Percentiles rank a stretch among this genome's conserved stretches.
These are phyloP conservation scores for Siniperca knerii DNA, from an alignment of 2,113 vertebrate species.

Conservation along the genomic window DNA sequence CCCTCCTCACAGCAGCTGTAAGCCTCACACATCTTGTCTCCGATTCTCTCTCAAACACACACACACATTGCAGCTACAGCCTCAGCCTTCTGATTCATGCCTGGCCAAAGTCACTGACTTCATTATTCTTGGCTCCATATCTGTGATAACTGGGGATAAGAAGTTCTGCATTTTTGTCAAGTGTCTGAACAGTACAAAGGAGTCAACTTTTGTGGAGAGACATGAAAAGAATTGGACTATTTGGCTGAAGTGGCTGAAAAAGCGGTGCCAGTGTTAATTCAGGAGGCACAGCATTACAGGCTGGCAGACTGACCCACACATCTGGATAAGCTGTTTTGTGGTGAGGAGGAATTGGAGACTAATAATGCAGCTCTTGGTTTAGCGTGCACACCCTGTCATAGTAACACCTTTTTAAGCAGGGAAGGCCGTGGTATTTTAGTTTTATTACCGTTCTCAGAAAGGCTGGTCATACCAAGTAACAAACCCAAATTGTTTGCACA, in stretches of 20 bases:
- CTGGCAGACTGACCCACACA: slow-evolving; percentile 70
- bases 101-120: slow-evolving; percentile 77
- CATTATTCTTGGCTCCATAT: slow-evolving; percentile 79
- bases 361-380: slow-evolving; percentile 69
- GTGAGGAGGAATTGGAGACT: slow-evolving; percentile 64
- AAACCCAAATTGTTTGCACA: slow-evolving; percentile 60
- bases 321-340: slow-evolving; percentile 78
- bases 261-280: slow-evolving; percentile 61
- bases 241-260: slow-evolving; percentile 66
- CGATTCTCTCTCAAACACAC: slow-evolving; percentile 50
- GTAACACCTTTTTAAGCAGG: slow-evolving; percentile 75
- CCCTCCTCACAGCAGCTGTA: slow-evolving; percentile 75
- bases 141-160: slow-evolving; percentile 68
- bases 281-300: slow-evolving; percentile 49
- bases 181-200: slow-evolving; percentile 50
- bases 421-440: slow-evolving; percentile 61
- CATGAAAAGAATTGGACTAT: slow-evolving; percentile 56
- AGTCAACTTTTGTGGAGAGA: slow-evolving; percentile 54
- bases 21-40: slow-evolving; percentile 68
- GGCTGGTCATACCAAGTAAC: slow-evolving; percentile 16
- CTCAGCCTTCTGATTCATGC: slow-evolving; percentile 79
- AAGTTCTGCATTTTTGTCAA: slow-evolving; percentile 70
- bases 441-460: slow-evolving; percentile 65
- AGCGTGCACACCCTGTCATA: slow-evolving; percentile 65
- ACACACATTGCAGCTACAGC: slow-evolving; percentile 49